phyloP scores from a whole-genome alignment of 2,797 vertebrate genomes.

The Schizothorax lantsangensis region DNA sequence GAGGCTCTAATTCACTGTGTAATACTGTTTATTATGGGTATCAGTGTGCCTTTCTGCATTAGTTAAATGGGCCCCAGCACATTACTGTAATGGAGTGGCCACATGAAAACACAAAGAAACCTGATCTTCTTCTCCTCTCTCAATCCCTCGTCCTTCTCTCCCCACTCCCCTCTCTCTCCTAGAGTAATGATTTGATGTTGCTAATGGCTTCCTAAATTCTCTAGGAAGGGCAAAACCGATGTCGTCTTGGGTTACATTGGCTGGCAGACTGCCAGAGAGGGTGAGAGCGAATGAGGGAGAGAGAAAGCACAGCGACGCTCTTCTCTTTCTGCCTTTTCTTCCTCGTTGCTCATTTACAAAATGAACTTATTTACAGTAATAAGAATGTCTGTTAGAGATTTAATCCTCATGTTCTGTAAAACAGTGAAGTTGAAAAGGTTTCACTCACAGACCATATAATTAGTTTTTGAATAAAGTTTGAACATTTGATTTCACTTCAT shows the following conservation, averaged over 20 bases:
- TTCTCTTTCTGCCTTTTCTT: constrained; percentile 27
- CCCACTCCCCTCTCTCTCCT: constrained; percentile 65
- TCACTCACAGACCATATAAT: neutral
- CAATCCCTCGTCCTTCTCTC: constrained; percentile 59
- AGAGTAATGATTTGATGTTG: constrained; percentile 93
- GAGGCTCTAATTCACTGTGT: constrained; percentile 67
- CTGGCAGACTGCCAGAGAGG: constrained; percentile 79
- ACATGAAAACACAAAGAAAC: constrained; percentile 87
- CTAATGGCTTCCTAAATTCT: constrained; percentile 98
- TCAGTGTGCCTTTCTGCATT: constrained; percentile 77
- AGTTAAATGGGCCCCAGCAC: constrained; percentile 83
- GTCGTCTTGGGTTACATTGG: constrained; percentile 87
- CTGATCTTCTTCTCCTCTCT: constrained; percentile 75
- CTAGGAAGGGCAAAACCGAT: constrained; percentile 84
- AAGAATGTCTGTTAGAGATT: neutral
- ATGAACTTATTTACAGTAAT: constrained; percentile 11
- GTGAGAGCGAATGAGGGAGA: constrained; percentile 20
- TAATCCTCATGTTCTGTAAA: neutral
- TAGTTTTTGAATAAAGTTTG: neutral
- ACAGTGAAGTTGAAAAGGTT: neutral
- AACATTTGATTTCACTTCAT: neutral
- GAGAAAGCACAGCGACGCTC: constrained; percentile 29
- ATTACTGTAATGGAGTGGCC: constrained; percentile 91
- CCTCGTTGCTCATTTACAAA: constrained; percentile 10
- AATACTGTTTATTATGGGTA: constrained; percentile 73